Evolutionary conservation across 2,797 vertebrate species (phyloP), one percentile per base, ranked within the genome.

Genomic region (Oreochromis grahami): DNA sequence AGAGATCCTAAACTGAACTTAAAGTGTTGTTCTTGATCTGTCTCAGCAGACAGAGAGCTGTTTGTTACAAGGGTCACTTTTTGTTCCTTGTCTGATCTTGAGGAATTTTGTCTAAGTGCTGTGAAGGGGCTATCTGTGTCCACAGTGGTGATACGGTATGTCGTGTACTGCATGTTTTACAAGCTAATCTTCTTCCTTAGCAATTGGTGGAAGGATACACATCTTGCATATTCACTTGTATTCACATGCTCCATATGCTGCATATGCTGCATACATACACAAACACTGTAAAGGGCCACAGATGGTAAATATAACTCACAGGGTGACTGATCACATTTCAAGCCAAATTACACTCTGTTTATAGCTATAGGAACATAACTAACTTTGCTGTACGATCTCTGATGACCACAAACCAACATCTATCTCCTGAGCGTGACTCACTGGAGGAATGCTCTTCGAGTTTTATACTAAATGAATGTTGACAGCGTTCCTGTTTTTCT

Each of bases 271-370:
- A 76, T 65, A 24, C 78, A 14, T 81, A 87, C 83, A 79, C 68
- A 87, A 76, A 80, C 77, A 6, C 52, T 14, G 78, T 85, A 82
- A 86, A 92, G 78, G 77, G 81, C 85, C 83, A 83, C 92, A 94
- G 88, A 91, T 89, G 89, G 93, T 90, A 93, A 91, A 91, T 88
- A 91, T 88, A 91, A 90, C 86, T 91, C 70, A 52, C 81, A 77
- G 81, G 19, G 84, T 85, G 86, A 92, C 80, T 78, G 86, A 92
- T 94, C 77, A 70, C 77, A 79, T 85, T 88, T 86, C 81, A 29
- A 82, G 87, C 79, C 84, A 83, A 79, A 91, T 91, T 79, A 83
- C 80, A 74, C 81, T 86, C 80, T 90, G 89, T 94, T 94, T 92
- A 93, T 90, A 89, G 89, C 91, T 48, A 50, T 58, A 58, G 84